These are phyloP conservation scores for Rhinoraja longicauda DNA, from an alignment of 2,797 vertebrate species.

Conservation along the genomic window DNA sequence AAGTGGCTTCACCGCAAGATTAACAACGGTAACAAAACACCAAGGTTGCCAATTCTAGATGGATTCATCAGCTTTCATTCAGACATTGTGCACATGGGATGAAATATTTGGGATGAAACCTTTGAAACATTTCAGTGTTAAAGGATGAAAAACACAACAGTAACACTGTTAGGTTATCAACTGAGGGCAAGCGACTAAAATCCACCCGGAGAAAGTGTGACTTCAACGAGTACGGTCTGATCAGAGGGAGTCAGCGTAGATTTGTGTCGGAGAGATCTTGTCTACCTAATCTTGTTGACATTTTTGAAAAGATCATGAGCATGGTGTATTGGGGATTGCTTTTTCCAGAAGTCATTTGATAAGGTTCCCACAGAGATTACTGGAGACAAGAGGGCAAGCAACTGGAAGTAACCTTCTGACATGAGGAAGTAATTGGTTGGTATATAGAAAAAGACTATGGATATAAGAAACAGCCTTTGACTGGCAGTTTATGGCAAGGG, in stretches of 20 bases:
- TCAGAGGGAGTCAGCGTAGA: too few relatives aligned
- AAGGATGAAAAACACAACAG: neutral
- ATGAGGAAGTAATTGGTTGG: neutral
- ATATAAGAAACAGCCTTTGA: neutral
- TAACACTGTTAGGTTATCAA: neutral
- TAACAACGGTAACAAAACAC: too few relatives aligned
- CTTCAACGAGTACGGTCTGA: neutral
- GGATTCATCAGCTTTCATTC: neutral
- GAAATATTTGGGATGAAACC: neutral
- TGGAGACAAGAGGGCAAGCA: neutral
- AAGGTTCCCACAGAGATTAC: neutral
- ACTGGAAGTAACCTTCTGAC: neutral
- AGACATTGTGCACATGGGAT: neutral
- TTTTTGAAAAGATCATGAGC: neutral
- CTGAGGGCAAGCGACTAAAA: neutral
- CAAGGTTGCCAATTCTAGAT: too few relatives aligned
- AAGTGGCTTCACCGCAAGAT: too few relatives aligned
- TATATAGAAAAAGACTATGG: neutral
- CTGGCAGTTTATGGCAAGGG: neutral
- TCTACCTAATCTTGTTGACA: neutral
- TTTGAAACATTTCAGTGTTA: neutral
- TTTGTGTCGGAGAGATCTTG: neutral
- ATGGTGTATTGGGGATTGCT: neutral
- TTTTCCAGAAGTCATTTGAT: neutral
- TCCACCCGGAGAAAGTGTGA: neutral